phyloP scores from a whole-genome alignment of 2,888 invertebrate species.

The Quadriops clusia region DNA sequence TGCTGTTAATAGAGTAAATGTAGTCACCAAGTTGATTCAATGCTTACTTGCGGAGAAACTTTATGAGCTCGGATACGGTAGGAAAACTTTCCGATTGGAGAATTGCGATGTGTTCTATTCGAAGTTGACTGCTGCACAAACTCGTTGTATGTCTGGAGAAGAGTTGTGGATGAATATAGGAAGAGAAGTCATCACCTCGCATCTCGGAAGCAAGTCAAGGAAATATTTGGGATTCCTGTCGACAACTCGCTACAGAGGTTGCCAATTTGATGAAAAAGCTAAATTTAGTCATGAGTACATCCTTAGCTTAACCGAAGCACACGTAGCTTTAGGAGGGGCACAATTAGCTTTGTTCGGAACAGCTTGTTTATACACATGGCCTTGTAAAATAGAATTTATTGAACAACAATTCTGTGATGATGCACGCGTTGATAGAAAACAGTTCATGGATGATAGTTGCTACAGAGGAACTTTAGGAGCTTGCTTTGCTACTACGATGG shows the following conservation, averaged over 20 bases:
- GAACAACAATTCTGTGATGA: conserved; percentile 44
- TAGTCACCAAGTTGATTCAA: conserved; percentile 73
- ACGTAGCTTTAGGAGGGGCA: conserved; percentile 86
- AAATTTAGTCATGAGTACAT: conserved; percentile 63
- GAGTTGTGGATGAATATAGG: conserved; percentile 80
- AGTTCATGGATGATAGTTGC: conserved; percentile 84
- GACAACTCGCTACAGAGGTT: conserved; percentile 66
- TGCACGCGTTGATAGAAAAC: conserved; percentile 54
- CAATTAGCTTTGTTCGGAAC: conserved; percentile 86
- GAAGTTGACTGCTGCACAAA: conserved; percentile 55
- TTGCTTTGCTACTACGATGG: conserved; percentile 82
- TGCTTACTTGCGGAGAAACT: conserved; percentile 80
- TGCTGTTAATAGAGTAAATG: conserved; percentile 62
- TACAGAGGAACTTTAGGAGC: conserved; percentile 78
- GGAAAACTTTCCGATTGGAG: conserved; percentile 74
- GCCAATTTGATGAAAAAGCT: conserved; percentile 39
- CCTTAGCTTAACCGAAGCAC: conserved; percentile 57
- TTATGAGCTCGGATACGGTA: conserved; percentile 60
- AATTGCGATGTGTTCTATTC: conserved; percentile 66
- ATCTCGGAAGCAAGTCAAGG: conserved; percentile 49
- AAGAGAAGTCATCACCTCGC: conserved; percentile 67
- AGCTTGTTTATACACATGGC: conserved; percentile 86
- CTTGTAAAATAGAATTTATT: conserved; percentile 56
- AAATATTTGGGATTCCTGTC: conserved; percentile 87
- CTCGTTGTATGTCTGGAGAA: conserved; percentile 59